Evolutionary conservation across 2,797 vertebrate species (phyloP), one percentile per base, ranked within the genome.

Genomic region (Anas acuta): DNA sequence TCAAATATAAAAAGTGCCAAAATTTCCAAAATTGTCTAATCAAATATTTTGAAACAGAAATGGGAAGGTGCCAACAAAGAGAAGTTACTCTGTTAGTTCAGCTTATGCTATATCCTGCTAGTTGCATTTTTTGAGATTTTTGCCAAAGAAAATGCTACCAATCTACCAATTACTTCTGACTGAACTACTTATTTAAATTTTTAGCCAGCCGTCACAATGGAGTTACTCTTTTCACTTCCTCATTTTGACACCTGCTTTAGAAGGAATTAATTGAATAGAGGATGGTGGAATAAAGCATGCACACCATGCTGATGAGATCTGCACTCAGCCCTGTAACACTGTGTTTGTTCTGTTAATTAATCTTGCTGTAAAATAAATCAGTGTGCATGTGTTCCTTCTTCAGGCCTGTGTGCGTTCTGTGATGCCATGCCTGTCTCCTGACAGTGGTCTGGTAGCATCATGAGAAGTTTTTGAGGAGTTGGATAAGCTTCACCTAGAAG

Each of bases 71-170:
- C 54, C 66, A 90, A 84, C 33, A 64, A 91, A 90, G 66, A 92
- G 64, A 88, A 96, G 87, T 23, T 57, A 76, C 21, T 43, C 67
- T 82, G 45, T 83, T 85, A 87, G 84, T 94, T 95, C 90, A 77
- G n/a, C 30, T 87, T 96, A 74, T 65, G 70, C 41, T 93, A 51
- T 41, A 95, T 96, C 62, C 89, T 90, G 76, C 43, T 84, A 75
- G 95, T 56, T 88, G 72, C 74, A 78, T 80, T 95, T 95, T 90
- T 70, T 77, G 73, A 96, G 81, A 95, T 77, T 87, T 96, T 89
- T 95, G 45, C 74, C 61, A 88, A 93, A 89, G 76, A 96, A 93
- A 94, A 73, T 83, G 26, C 71, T 51, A 15, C 74, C 16, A 86
- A 74, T 86, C 71, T 51, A 15, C 74, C 16, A 86, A 74, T 86